Conservation (phyloP, 2,888 invertebrate species). For the Heliothis peltigera region DNA sequence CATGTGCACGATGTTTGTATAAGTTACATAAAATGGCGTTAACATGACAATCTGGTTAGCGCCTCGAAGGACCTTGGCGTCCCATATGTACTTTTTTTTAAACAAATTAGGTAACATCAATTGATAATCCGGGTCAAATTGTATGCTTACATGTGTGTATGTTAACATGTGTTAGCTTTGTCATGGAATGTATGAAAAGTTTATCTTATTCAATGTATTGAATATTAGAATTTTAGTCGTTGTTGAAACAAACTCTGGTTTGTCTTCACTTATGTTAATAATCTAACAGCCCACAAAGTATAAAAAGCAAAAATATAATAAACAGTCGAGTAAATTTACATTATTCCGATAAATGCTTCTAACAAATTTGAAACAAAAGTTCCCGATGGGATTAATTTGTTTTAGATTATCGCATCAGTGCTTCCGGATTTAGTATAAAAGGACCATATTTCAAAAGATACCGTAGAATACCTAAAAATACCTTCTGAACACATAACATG, state of each 20-base stretch:
- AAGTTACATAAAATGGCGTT: constrained; percentile 50
- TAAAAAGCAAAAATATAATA: neutral
- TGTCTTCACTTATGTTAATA: no score
- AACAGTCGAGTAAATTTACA: no score
- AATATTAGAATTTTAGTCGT: no score
- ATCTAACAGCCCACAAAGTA: neutral
- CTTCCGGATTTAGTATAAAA: neutral
- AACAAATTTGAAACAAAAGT: neutral
- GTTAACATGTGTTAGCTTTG: constrained; percentile 23
- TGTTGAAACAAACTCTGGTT: no score
- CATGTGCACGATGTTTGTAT: constrained; percentile 55
- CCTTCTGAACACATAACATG: neutral
- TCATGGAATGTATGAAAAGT: neutral
- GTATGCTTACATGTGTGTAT: constrained; percentile 39
- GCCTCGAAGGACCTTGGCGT: constrained; percentile 70
- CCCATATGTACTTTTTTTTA: constrained; percentile 79
- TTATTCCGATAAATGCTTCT: neutral
- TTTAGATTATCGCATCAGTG: neutral
- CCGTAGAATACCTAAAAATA: neutral
- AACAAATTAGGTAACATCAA: constrained; percentile 86
- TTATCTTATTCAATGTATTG: no score
- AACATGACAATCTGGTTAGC: constrained; percentile 60
- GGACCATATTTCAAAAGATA: neutral
- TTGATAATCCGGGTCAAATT: constrained; percentile 81
- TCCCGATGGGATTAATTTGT: neutral